A percentile compares a stretch with the other conserved stretches of the same genome.
Evolutionary conservation across 2,888 invertebrate species (phyloP).

Genomic region (Augiades crinisus): DNA sequence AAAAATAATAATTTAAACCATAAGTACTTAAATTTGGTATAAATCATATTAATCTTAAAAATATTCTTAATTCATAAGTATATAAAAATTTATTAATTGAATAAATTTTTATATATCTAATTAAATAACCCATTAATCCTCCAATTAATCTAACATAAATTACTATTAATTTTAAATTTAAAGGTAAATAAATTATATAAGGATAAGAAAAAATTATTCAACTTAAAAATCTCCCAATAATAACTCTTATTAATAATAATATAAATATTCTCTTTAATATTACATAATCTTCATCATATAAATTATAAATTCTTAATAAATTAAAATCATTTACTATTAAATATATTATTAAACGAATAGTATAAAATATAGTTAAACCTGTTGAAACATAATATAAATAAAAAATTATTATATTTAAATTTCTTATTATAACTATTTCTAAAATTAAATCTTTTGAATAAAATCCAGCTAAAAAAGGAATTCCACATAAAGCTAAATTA

Average conservation of each 20-base stretch:
- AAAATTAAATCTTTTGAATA: conserved; percentile 85
- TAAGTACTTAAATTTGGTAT: conserved; percentile 71
- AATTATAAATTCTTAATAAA: conserved; percentile 67
- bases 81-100: conserved; percentile 61
- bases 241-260: conserved; percentile 74
- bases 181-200: conserved; percentile 76
- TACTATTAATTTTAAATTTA: conserved; percentile 75
- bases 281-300: conserved; percentile 70
- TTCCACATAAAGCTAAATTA: conserved; percentile 83
- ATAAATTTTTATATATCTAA: conserved; percentile 67
- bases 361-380: conserved; percentile 81
- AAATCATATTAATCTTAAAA: conserved; percentile 77
- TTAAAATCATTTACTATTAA: conserved; percentile 72
- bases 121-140: conserved; percentile 55
- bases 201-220: conserved; percentile 79
- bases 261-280: conserved; percentile 73
- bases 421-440: conserved; percentile 75
- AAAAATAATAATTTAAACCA: conserved; percentile 66
- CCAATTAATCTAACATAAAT: conserved; percentile 74
- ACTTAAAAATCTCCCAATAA: conserved; percentile 77
- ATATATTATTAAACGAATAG: conserved; percentile 80
- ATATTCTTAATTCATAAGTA: conserved; percentile 52
- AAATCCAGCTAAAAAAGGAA: conserved; percentile 84
- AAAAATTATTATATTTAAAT: conserved; percentile 78
- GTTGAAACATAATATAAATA: conserved; percentile 80